phyloP scores from a whole-genome alignment of 2,797 vertebrate genomes.

The Botia kubotai region DNA sequence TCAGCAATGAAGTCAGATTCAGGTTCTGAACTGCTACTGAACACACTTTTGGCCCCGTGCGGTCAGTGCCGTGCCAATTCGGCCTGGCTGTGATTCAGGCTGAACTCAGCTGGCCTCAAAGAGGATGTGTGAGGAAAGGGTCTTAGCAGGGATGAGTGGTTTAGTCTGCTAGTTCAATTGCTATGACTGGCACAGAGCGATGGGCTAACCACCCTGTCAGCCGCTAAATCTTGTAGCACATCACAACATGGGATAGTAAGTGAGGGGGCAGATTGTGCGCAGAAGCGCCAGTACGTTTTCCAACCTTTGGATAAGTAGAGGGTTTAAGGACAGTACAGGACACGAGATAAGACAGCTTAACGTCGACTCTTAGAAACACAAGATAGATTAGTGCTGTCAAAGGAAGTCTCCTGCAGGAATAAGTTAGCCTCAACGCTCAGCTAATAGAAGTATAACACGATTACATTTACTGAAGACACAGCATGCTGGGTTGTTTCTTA shows the following conservation, averaged over 20 bases:
- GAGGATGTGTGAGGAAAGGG: slow-evolving; percentile 33
- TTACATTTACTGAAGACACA: background rate
- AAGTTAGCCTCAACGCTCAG: background rate
- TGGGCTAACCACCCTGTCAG: slow-evolving; percentile 34
- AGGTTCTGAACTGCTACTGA: background rate
- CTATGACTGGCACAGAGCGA: slow-evolving; percentile 27
- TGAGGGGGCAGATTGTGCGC: slow-evolving; percentile 21
- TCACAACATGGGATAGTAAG: slow-evolving; percentile 33
- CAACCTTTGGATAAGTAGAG: slow-evolving; percentile 11
- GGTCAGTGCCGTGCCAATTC: background rate
- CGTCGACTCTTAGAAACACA: slow-evolving; percentile 25
- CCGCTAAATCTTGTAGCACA: slow-evolving; percentile 40
- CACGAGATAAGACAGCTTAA: slow-evolving; percentile 39
- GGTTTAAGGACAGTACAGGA: slow-evolving; percentile 36
- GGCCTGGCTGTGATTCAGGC: slow-evolving; percentile 14
- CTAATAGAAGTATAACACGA: background rate
- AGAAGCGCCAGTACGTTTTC: background rate
- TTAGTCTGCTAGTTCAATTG: slow-evolving; percentile 34
- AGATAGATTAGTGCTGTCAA: slow-evolving; percentile 18
- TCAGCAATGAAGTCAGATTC: slow-evolving; percentile 15
- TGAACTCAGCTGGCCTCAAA: slow-evolving; percentile 7
- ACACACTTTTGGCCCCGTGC: slow-evolving; percentile 22
- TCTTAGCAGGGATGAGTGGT: slow-evolving; percentile 44
- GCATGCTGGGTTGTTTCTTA: background rate
- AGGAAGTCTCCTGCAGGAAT: slow-evolving; percentile 2